phyloP scores from a whole-genome alignment of 2,797 vertebrate genomes.

The Smutsia temminckii region DNA sequence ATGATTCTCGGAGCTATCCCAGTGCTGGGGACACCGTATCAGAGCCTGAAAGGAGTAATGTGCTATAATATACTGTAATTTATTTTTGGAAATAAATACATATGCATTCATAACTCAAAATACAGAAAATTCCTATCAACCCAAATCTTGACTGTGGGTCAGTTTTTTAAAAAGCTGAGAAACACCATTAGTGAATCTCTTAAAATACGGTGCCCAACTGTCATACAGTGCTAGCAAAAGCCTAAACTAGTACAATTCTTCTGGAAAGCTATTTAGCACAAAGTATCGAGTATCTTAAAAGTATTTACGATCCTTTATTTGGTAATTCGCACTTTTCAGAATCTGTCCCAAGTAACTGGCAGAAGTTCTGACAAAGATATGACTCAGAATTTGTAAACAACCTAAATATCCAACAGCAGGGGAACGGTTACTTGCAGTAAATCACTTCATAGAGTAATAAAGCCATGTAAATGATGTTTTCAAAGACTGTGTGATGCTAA shows the following conservation, averaged over 20 bases:
- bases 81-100: slow-evolving; percentile 47
- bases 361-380: slow-evolving; percentile 32
- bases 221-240: background rate
- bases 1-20: background rate
- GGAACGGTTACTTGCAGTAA: background rate
- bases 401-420: background rate
- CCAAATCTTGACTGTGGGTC: slow-evolving; percentile 33
- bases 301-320: background rate
- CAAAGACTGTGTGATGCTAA: background rate
- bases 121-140: slow-evolving; percentile 36
- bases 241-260: background rate
- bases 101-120: slow-evolving; percentile 57
- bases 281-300: slow-evolving; percentile 15
- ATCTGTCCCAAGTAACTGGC: background rate
- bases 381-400: slow-evolving; percentile 56
- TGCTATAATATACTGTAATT: background rate
- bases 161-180: background rate
- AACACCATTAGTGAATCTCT: slow-evolving; percentile 42
- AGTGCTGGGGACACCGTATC: too few relatives aligned
- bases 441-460: background rate
- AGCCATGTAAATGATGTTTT: background rate
- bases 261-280: slow-evolving; percentile 51
- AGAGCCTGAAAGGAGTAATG: background rate
- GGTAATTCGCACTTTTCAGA: slow-evolving; percentile 40
- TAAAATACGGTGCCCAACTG: background rate